phyloP scores from a whole-genome alignment of 1,140 invertebrate species.

The Drosophila tropicalis region DNA sequence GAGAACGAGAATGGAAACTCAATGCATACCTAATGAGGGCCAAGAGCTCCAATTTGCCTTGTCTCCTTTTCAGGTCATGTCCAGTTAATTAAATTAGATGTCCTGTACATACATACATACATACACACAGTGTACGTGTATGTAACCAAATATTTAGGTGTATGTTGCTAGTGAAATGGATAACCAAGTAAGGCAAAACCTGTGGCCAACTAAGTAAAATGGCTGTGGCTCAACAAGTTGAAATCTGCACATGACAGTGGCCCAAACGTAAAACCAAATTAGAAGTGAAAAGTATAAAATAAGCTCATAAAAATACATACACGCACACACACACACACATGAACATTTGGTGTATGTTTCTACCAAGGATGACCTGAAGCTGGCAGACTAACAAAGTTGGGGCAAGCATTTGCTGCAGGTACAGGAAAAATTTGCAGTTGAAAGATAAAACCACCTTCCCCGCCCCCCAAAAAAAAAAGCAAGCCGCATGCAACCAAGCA shows the following conservation, averaged over 20 bases:
- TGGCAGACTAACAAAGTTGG: constrained; percentile 60
- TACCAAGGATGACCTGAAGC: constrained; percentile 18
- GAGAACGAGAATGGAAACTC: constrained; percentile 46
- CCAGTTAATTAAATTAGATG: constrained; percentile 72
- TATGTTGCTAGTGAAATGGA: constrained; percentile 49
- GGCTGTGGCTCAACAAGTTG: constrained; percentile 66
- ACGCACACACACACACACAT: constrained; percentile 46
- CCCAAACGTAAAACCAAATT: constrained; percentile 49
- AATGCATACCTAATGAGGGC: constrained; percentile 71
- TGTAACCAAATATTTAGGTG: background rate
- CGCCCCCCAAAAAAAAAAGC: background rate
- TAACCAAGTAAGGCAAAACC: constrained; percentile 28
- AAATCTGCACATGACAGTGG: constrained; percentile 67
- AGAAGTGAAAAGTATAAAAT: constrained; percentile 75
- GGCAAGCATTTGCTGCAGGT: constrained; percentile 65
- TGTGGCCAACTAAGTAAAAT: constrained; percentile 24
- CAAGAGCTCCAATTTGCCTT: background rate
- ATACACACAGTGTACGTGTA: background rate
- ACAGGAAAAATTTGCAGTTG: constrained; percentile 50
- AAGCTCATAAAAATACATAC: constrained; percentile 71
- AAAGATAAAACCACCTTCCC: constrained; percentile 47
- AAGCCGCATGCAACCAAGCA: background rate
- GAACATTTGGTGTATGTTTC: no score
- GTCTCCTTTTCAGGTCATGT: constrained; percentile 27
- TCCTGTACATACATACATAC: constrained; percentile 26